Base-by-base conservation (phyloP, 2,888 invertebrate genomes). In the Drosophila stalkeri region DNA sequence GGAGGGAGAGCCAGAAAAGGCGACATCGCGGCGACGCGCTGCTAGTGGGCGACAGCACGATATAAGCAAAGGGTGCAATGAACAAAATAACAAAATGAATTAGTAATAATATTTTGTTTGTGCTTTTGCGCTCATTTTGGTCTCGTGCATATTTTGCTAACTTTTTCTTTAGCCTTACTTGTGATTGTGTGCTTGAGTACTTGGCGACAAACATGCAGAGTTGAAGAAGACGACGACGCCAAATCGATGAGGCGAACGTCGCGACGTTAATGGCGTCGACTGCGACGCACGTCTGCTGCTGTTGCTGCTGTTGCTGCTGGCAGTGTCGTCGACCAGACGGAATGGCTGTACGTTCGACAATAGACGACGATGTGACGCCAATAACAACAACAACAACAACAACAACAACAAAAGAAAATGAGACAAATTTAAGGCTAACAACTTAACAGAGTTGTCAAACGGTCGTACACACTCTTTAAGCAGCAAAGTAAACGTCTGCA, bases 21-120 rank as follows among this genome's bases (percentile, higher is more conserved):
- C 51, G 35, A 51, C 41, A 41, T 18, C 14, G 46, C 68, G 69
- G 47, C 33, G 56, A 46, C 49, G 49, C 18, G 49, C 33, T 20
- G 51, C 20, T 51, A 51, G 51, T 51, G 51, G 56, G 46, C 33
- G 56, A 47, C 41, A 60, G 54, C 31, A 55, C 49, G 49, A 60
- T 56, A 49, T 49, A 57, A 56, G 49, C 54, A 64, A 75, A 77
- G 89, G 66, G 83, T 86, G 84, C 77, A 86, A 60, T 57, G 70
- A 52, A 70, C 62, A 76, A 75, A 73, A 69, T 67, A 75, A 66
- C 54, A 65, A 80, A 78, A 89, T 79, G 76, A 89, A 89, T 86
- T 86, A 84, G 76, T 83, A 83, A 89, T 83, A 80, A 86, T 86
- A 75, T 83, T 83, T 89, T 69, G 66, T 75, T 78, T 69, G 54